Percentiles rank a stretch among this genome's conserved stretches.
phyloP scores from a whole-genome alignment of 2,888 invertebrate genomes.

The Zonitis immaculata region DNA sequence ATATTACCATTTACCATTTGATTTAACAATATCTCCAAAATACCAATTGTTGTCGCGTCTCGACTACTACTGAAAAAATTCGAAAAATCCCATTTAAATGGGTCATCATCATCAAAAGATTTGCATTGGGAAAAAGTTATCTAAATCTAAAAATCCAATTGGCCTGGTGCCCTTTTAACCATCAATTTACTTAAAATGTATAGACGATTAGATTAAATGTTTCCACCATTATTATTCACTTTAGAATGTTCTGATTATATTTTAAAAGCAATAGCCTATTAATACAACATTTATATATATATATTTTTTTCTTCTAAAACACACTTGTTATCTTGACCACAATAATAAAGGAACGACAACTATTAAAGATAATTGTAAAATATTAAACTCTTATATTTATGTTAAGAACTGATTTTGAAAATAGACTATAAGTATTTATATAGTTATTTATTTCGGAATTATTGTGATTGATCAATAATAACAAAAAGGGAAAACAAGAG shows the following conservation, averaged over 20 bases:
- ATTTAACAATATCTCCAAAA: no score
- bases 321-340: conserved; percentile 30
- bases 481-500: conserved; percentile 34
- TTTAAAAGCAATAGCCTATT: conserved; percentile 48
- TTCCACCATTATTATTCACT: conserved; percentile 32
- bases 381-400: not conserved
- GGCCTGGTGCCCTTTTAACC: not conserved
- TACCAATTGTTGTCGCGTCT: not conserved
- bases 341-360: not conserved
- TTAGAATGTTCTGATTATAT: conserved; percentile 42
- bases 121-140: not conserved
- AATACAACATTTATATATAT: conserved; percentile 44
- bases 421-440: no score
- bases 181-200: conserved; percentile 29
- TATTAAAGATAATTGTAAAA: not conserved
- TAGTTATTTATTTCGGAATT: not conserved
- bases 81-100: not conserved
- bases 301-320: conserved; percentile 28
- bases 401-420: not conserved
- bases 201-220: conserved; percentile 46
- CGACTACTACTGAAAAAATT: not conserved
- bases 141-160: not conserved
- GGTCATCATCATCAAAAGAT: not conserved
- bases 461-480: not conserved
- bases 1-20: no score